A percentile compares a stretch with the other conserved stretches of the same genome.
phyloP scores from a whole-genome alignment of 2,888 invertebrate species.

The Cheiracanthium punctorium region DNA sequence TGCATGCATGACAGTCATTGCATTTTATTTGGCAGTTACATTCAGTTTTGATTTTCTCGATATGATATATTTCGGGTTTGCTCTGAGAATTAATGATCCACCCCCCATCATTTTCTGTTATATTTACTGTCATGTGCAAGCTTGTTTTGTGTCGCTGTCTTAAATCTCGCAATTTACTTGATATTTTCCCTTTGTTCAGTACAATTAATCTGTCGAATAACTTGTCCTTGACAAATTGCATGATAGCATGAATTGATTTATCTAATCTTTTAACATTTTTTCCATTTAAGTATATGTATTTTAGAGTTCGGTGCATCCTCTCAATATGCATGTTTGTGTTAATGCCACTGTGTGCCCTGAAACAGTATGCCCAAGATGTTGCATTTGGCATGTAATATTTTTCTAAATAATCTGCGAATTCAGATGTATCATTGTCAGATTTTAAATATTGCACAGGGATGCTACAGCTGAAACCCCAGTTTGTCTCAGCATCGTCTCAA shows the following conservation, averaged over 20 bases:
- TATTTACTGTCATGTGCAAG: not conserved
- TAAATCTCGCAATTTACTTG: not conserved
- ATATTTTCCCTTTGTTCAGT: not conserved
- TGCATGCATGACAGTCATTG: not conserved
- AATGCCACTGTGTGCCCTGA: not conserved
- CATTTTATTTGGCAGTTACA: not conserved
- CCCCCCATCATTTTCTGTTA: not conserved
- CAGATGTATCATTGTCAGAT: no score
- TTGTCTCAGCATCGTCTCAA: no score
- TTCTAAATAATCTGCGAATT: no score
- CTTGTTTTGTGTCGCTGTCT: not conserved
- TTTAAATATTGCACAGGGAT: no score
- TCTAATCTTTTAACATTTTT: slow-evolving; percentile 12
- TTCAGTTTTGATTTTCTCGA: not conserved
- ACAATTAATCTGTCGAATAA: slow-evolving; percentile 16
- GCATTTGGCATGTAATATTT: no score
- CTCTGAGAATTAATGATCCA: not conserved
- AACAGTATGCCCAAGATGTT: no score
- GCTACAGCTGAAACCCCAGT: no score
- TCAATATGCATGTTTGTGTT: no score
- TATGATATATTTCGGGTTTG: not conserved
- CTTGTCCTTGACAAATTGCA: not conserved
- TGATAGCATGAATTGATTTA: slow-evolving; percentile 20
- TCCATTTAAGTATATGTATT: slow-evolving; percentile 5
- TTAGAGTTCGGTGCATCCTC: not conserved